Evolutionary conservation across 35 echinoderm and acorn worm genomes (phyloP), one percentile per base, ranked within the genome.

Genomic region (Holothuria glaberrima): DNA sequence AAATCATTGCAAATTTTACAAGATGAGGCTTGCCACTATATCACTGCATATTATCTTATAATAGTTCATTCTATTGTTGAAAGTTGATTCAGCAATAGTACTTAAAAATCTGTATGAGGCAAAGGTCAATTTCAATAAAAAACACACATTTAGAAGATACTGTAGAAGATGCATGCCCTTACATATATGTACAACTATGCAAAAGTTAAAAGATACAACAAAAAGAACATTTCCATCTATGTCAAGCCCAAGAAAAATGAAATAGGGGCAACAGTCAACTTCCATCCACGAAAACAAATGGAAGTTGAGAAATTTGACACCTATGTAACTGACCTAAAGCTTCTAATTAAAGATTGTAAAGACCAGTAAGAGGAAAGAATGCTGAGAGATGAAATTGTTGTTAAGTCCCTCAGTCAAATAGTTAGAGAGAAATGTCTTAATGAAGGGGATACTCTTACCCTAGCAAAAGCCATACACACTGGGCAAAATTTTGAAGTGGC

Each of bases 361-460:
- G 92, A 95, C 45, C 17, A 72, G 22, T 90, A 95, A 18, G 90
- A 95, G 75, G 86, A 95, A 21, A 36, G 86, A 63, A 95, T 95
- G 94, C 71, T 95, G 2, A 70, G 75, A 35, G 94, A 95, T 48
- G 86, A 78, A 22, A 95, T 95, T 20, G 85, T 92, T 4, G 46
- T 91, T 6, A 58, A 31, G 2, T 36, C 87, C 0, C 71, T 52
- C 17, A 22, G 82, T 20, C 67, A 64, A 0, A 62, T 6, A 35
- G 91, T 90, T 0, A 86, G 72, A 92, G 94, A 90, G 63, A 96
- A 92, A 87, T 96, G 94, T 60, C 79, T 96, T 3, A 88, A 96
- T 18, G 75, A 87, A 71, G 91, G 94, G 0, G 87, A 96, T 68
- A 9, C 56, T 10, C 60, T 96, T 21, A 92, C 91, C 54, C 28